Evolutionary conservation across 1,140 invertebrate species (phyloP), one percentile per base, ranked within the genome.

Genomic region (Lithobius niger): DNA sequence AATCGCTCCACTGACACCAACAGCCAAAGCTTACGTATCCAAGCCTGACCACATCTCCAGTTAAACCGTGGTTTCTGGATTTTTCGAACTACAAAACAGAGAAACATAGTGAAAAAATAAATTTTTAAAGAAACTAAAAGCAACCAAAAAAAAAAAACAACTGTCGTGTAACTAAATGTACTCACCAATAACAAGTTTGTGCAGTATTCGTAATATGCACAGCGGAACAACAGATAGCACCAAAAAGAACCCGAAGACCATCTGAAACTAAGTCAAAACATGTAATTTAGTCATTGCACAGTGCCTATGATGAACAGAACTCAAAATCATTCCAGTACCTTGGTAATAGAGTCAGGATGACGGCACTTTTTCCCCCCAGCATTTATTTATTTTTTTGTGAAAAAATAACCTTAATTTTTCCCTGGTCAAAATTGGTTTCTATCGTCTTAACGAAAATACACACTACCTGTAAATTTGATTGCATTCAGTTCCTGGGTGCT

Each of bases 231-330:
- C 73, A 60, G 79, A 77, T 1, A 81, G 36, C 3, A 79, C 26
- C 1, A 86, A 64, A 24, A 80, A 69, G 24, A 74, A 71, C 36
- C 75, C 76, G 68, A 85, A 87, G 53, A 82, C 64, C 54, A 74
- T 65, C 69, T 84, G 81, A 72, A 86, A 84, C 82, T 84, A 44
- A 3, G n/a, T n/a, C n/a, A n/a, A n/a, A n/a, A n/a, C n/a, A n/a
- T n/a, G n/a, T n/a, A n/a, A n/a, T n/a, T n/a, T n/a, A n/a, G n/a
- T n/a, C n/a, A n/a, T n/a, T n/a, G n/a, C n/a, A n/a, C n/a, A n/a
- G n/a, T n/a, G n/a, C n/a, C n/a, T n/a, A n/a, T n/a, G n/a, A n/a
- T n/a, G n/a, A n/a, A n/a, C n/a, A n/a, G n/a, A n/a, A n/a, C n/a
- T n/a, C n/a, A n/a, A n/a, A n/a, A n/a, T n/a, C n/a, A n/a, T n/a